These are phyloP conservation scores for Macropis europaea DNA, from an alignment of 2,888 invertebrate genomes.

Conservation along the genomic window DNA sequence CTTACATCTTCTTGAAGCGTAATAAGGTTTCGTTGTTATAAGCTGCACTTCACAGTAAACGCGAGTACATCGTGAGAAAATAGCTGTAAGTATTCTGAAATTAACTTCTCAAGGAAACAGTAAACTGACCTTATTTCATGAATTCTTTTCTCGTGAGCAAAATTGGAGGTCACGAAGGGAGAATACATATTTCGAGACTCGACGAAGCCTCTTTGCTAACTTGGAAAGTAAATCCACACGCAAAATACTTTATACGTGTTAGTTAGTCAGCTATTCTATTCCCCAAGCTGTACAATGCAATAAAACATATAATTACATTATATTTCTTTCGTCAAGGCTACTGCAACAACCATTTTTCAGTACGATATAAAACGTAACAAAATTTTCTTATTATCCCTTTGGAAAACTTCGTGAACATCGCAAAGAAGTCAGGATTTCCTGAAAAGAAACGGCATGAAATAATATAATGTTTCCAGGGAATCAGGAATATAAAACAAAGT, in stretches of 20 bases:
- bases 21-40: conserved; percentile 8
- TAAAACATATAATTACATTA: no score
- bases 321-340: no score
- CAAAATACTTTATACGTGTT: neutral
- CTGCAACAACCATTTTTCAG: no score
- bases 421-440: no score
- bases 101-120: conserved; percentile 40
- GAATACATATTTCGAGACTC: neutral
- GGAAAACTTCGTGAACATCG: no score
- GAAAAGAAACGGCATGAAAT: no score
- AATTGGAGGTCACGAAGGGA: conserved; percentile 6
- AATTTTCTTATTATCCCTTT: no score
- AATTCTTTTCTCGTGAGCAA: conserved; percentile 29
- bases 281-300: neutral
- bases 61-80: conserved; percentile 28
- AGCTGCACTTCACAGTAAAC: conserved; percentile 2
- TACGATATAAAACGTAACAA: no score
- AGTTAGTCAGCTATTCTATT: neutral
- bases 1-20: neutral
- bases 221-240: neutral
- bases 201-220: neutral
- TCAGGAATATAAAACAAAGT: no score
- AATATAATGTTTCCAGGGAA: no score
- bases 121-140: conserved; percentile 39
- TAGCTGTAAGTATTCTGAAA: conserved; percentile 33